These are phyloP conservation scores for Oncorhynchus keta DNA, from an alignment of 2,113 vertebrate genomes.

Conservation along the genomic window DNA sequence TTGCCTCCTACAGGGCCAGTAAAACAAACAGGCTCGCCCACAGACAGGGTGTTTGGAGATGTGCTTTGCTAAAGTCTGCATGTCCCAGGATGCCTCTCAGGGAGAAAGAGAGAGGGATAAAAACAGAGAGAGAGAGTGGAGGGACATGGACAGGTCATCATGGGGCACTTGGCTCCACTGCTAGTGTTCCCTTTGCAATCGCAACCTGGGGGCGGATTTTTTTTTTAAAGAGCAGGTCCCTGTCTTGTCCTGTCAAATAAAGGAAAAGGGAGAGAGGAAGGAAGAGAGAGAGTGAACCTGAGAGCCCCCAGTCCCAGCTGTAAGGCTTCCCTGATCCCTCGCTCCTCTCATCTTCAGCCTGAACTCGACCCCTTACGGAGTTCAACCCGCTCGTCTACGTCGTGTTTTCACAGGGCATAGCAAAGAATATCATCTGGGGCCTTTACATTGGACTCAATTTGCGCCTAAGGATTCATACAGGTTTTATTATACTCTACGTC, in stretches of 20 bases:
- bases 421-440: slow-evolving; percentile 50
- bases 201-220: neutral
- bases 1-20: slow-evolving; percentile 67
- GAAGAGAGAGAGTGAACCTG: neutral
- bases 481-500: slow-evolving; percentile 45
- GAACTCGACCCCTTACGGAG: slow-evolving; percentile 51
- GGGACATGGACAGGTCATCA: slow-evolving; percentile 36
- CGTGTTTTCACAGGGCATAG: slow-evolving; percentile 61
- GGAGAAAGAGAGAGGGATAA: slow-evolving; percentile 16
- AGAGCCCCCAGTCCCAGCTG: slow-evolving; percentile 48
- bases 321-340: slow-evolving; percentile 57
- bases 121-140: slow-evolving; percentile 1
- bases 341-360: slow-evolving; percentile 64
- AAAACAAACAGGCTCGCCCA: slow-evolving; percentile 71
- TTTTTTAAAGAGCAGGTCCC: neutral
- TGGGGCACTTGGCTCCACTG: slow-evolving; percentile 31
- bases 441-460: slow-evolving; percentile 42
- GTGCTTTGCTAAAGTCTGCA: slow-evolving; percentile 46
- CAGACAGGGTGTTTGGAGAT: slow-evolving; percentile 68
- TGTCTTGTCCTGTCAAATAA: neutral
- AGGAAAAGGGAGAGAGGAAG: slow-evolving; percentile 42
- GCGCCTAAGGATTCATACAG: slow-evolving; percentile 54
- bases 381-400: slow-evolving; percentile 50
- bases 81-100: slow-evolving; percentile 56
- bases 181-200: neutral